Evolutionary conservation across 2,888 invertebrate species (phyloP), one percentile per base, ranked within the genome.

Genomic region (Adineta ricciae): DNA sequence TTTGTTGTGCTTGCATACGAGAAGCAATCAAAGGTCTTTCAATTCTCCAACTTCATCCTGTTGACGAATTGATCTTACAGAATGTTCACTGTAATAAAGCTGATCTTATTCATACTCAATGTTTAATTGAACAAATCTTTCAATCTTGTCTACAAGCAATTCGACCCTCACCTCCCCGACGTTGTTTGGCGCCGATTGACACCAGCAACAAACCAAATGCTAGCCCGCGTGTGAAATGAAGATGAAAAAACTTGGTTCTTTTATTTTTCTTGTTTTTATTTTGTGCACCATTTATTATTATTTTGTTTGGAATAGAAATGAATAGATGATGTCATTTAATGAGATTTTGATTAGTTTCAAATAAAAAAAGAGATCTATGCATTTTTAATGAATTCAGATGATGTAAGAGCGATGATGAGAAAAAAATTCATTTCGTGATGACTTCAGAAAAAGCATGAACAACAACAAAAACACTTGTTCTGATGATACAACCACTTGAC

Each of bases 361-460:
- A 27, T 64, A 32, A 32, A 64, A 4, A 32, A 64, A 32, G 32
- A 64, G 32, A 64, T 19, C 32, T 16, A 64, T 64, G 32, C 64
- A 32, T 64, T 64, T 64, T 64, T 64, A 64, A 64, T 64, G 64
- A 64, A 64, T 64, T 64, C 64, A 64, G 7, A 64, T 64, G 64
- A 64, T 64, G 64, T 64, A 64, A 64, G 32, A 64, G 16, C 19
- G 32, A 64, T 64, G 64, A 64, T 64, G 64, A 64, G 64, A 64
- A 64, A 64, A 19, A 64, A 32, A 64, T 27, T 27, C 32, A 36
- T 64, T 64, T 64, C 32, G 32, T 32, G 4, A 21, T 1, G 27
- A 1, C 11, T 14, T 16, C 32, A 64, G 32, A 16, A 5, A n/a
- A 19, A 56, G 11, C 16, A 32, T 14, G 27, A 64, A 19, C 27